Evolutionary conservation across 2,888 invertebrate genomes (phyloP).

Genomic region (Hirtodrosophila alboralis): DNA sequence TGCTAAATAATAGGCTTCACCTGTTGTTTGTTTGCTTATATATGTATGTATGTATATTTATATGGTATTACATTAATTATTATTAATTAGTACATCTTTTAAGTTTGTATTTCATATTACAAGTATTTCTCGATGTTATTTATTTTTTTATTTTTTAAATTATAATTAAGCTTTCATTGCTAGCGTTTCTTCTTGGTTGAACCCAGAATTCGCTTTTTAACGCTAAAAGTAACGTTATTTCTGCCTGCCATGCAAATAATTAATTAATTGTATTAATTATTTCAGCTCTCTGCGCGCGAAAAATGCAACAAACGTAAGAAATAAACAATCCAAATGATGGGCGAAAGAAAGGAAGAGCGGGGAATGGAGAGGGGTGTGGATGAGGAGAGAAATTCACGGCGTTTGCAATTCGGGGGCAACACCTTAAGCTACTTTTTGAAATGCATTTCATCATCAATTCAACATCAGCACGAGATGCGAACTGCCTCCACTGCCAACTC

Average conservation of each 20-base stretch:
- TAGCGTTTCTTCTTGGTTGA: background rate
- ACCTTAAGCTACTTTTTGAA: conserved; percentile 78
- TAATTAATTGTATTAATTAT: conserved; percentile 72
- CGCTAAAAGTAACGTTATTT: conserved; percentile 17
- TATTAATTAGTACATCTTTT: background rate
- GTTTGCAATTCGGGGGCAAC: conserved; percentile 23
- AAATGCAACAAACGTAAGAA: conserved; percentile 24
- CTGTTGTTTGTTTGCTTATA: conserved; percentile 32
- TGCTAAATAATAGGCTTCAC: conserved; percentile 36
- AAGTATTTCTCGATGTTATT: too few species aligned
- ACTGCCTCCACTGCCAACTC: conserved; percentile 32
- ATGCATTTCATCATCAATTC: conserved; percentile 81
- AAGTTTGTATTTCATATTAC: background rate
- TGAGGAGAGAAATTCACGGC: background rate
- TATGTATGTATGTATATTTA: background rate
- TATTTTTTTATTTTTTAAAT: too few species aligned
- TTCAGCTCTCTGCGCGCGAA: conserved; percentile 35
- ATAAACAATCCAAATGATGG: conserved; percentile 1
- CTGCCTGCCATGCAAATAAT: conserved; percentile 12
- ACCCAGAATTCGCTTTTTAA: conserved; percentile 17
- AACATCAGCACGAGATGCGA: conserved; percentile 73
- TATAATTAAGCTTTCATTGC: background rate
- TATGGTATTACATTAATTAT: too few species aligned
- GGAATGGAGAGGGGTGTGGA: background rate
- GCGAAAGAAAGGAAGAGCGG: background rate